A percentile compares a stretch with the other conserved stretches of the same genome.
These are phyloP conservation scores for Aphis gossypii DNA, from an alignment of 1,140 invertebrate species.

Conservation along the genomic window DNA sequence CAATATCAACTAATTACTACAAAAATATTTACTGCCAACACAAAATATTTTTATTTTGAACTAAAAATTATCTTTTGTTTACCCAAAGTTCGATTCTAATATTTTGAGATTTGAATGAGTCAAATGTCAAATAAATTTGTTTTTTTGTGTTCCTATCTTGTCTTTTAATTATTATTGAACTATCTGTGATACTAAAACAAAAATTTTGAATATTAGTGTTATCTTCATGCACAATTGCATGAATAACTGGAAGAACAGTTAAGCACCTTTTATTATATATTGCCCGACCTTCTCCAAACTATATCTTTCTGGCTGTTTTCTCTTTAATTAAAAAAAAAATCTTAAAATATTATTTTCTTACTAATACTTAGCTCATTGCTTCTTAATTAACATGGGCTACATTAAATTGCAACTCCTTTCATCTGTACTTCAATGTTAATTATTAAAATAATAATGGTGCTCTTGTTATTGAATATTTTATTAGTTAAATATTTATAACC, in stretches of 20 bases:
- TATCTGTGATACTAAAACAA: conserved; percentile 25
- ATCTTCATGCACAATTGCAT: background rate
- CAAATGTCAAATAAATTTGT: background rate
- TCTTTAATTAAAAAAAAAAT: background rate
- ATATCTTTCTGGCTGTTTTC: background rate
- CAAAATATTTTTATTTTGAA: background rate
- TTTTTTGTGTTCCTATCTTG: background rate
- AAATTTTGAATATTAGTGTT: background rate
- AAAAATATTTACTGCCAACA: background rate
- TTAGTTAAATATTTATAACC: conserved; percentile 24
- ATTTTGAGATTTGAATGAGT: background rate
- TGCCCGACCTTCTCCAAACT: background rate
- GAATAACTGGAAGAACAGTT: too few relatives aligned
- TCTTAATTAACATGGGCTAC: background rate
- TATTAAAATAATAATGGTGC: conserved; percentile 15
- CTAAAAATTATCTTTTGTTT: background rate
- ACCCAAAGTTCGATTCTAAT: background rate
- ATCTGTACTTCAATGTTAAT: background rate
- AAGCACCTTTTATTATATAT: background rate
- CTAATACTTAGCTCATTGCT: background rate
- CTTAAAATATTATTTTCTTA: background rate
- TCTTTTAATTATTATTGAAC: conserved; percentile 15
- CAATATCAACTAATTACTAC: background rate
- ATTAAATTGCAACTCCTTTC: background rate
- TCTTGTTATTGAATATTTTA: background rate